Evolutionary conservation across 2,113 vertebrate species (phyloP).

Genomic region (Hirundichthys speculiger): DNA sequence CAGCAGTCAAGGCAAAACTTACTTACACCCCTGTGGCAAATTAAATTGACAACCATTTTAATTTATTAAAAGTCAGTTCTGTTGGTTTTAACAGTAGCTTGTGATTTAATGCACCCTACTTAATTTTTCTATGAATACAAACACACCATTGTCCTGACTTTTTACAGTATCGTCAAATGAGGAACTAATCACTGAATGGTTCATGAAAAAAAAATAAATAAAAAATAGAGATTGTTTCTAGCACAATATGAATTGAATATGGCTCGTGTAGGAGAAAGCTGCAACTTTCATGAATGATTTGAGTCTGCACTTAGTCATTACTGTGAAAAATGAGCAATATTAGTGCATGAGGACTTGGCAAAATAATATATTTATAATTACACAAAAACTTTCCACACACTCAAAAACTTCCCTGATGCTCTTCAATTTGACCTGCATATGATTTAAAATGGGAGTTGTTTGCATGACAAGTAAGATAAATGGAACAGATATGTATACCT

Average conservation of each 20-base stretch:
- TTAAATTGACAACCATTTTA: constrained; percentile 30
- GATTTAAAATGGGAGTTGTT: no score
- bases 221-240: constrained; percentile 27
- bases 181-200: background rate
- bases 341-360: background rate
- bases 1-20: constrained; percentile 18
- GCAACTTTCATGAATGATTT: constrained; percentile 53
- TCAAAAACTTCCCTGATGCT: constrained; percentile 7
- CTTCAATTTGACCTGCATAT: background rate
- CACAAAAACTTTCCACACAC: background rate
- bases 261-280: constrained; percentile 34
- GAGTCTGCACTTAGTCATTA: constrained; percentile 41
- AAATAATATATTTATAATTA: constrained; percentile 21
- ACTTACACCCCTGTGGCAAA: constrained; percentile 28
- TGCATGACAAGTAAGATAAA: no score
- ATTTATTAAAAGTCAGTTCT: background rate
- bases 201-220: constrained; percentile 17
- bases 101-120: background rate
- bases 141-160: constrained; percentile 3
- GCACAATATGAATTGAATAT: constrained; percentile 31
- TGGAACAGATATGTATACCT: constrained; percentile 82
- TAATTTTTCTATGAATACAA: constrained; percentile 1
- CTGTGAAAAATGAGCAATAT: constrained; percentile 34
- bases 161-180: constrained; percentile 14
- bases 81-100: constrained; percentile 3